Evolutionary conservation across 1,140 invertebrate species (phyloP).

Genomic region (Drosophila obscura): DNA sequence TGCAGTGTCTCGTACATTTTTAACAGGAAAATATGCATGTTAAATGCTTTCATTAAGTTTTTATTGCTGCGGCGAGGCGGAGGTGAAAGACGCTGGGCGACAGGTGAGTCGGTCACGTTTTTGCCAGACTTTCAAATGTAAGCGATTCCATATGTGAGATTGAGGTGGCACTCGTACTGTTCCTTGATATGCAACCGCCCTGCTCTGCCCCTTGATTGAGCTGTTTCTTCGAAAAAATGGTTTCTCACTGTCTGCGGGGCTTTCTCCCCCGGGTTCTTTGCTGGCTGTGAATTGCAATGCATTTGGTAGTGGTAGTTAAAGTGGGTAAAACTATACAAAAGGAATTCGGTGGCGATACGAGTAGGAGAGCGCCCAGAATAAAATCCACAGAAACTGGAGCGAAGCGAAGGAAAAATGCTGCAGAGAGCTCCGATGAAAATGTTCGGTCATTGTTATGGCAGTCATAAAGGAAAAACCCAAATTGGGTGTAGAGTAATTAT

Average conservation of each 20-base stretch:
- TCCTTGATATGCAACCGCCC: constrained; percentile 60
- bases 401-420: background rate
- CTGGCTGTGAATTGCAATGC: constrained; percentile 60
- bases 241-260: background rate
- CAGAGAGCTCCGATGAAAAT: no score
- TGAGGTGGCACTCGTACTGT: constrained; percentile 25
- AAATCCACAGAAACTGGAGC: background rate
- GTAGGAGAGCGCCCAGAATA: background rate
- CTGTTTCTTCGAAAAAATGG: background rate
- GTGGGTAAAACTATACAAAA: background rate
- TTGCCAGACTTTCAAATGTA: constrained; percentile 55
- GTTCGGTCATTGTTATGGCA: no score
- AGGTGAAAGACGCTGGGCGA: constrained; percentile 7
- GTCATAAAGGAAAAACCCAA: no score
- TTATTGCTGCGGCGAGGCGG: constrained; percentile 51
- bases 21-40: constrained; percentile 57
- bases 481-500: no score
- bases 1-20: constrained; percentile 42
- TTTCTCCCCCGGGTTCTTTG: constrained; percentile 3
- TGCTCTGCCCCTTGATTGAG: constrained; percentile 16
- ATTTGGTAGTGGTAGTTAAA: constrained; percentile 49
- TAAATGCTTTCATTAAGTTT: constrained; percentile 70
- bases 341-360: background rate
- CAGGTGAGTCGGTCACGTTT: constrained; percentile 13
- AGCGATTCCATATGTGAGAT: constrained; percentile 55